Conservation (phyloP, 2,888 invertebrate genomes). For the Caradrina clavipalpis region DNA sequence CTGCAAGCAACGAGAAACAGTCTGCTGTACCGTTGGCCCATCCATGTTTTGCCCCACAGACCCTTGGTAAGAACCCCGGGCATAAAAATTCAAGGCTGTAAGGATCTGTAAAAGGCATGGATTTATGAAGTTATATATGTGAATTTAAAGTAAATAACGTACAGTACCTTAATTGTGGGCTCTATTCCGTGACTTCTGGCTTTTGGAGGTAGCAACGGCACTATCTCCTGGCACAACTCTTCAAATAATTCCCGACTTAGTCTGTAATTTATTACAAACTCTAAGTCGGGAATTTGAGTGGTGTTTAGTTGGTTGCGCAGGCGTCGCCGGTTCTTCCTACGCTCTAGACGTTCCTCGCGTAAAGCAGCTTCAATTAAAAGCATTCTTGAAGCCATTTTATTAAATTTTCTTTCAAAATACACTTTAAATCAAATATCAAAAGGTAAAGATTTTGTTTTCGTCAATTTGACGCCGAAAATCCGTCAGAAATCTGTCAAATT, state of each 20-base stretch:
- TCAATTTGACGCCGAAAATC: slow-evolving; percentile 1
- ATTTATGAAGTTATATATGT: no score
- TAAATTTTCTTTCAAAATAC: neutral
- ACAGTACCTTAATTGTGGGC: slow-evolving; percentile 1
- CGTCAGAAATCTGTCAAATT: neutral
- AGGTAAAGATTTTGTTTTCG: slow-evolving; percentile 1
- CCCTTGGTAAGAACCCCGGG: no score
- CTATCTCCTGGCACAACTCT: slow-evolving; percentile 6
- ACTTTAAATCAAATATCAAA: neutral
- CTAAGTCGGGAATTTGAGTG: neutral
- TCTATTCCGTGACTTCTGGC: slow-evolving; percentile 1
- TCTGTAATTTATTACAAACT: neutral
- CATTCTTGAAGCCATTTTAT: neutral
- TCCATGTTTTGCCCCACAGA: slow-evolving; percentile 6
- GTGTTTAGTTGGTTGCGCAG: neutral
- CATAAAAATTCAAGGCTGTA: slow-evolving; percentile 6
- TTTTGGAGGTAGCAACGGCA: slow-evolving; percentile 2
- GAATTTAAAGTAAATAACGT: no score
- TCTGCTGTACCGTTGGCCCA: neutral
- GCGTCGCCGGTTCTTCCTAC: neutral
- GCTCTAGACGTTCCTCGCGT: no score
- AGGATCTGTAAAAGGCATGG: neutral
- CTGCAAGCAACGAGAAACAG: slow-evolving; percentile 2
- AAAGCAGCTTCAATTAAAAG: slow-evolving; percentile 1
- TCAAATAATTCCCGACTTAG: neutral